These are phyloP conservation scores for Scomber colias DNA, from an alignment of 2,113 vertebrate genomes.

Conservation along the genomic window DNA sequence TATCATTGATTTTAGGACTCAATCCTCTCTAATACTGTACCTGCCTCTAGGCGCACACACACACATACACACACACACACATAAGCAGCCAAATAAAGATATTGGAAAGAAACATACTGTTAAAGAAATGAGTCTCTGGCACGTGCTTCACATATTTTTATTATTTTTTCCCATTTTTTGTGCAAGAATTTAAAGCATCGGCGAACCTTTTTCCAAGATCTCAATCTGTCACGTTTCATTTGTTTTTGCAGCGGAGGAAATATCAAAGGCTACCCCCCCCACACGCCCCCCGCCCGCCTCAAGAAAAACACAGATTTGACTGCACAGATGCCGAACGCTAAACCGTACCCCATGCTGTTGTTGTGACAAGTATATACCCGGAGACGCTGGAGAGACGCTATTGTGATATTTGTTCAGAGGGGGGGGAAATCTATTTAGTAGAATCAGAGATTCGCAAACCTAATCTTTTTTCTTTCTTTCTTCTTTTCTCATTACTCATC, in stretches of 20 bases:
- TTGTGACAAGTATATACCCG: constrained; percentile 13
- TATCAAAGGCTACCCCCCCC: constrained; percentile 41
- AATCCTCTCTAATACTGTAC: constrained; percentile 35
- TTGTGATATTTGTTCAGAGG: constrained; percentile 32
- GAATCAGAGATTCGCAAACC: constrained; percentile 53
- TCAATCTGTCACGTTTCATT: constrained; percentile 66
- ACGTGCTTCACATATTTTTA: constrained; percentile 8
- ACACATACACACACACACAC: too few relatives aligned
- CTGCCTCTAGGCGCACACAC: constrained; percentile 41
- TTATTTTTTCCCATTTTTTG: background rate
- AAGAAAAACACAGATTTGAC: constrained; percentile 40
- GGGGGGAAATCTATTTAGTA: constrained; percentile 38
- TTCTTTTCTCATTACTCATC: constrained; percentile 43
- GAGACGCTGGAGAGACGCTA: constrained; percentile 2
- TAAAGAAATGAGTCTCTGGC: constrained; percentile 2
- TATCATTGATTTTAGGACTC: constrained; percentile 60
- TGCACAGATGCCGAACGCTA: constrained; percentile 37
- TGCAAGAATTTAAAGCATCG: constrained; percentile 20
- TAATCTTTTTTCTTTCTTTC: constrained; percentile 21
- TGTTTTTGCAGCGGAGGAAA: constrained; percentile 50
- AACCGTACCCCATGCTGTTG: constrained; percentile 32
- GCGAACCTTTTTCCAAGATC: constrained; percentile 36
- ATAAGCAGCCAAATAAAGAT: constrained; percentile 11
- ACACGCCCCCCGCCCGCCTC: background rate
- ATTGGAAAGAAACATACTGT: constrained; percentile 16